Base-by-base conservation (phyloP, 64 coral and sea anemone species). In the Stichodactyla helianthus region DNA sequence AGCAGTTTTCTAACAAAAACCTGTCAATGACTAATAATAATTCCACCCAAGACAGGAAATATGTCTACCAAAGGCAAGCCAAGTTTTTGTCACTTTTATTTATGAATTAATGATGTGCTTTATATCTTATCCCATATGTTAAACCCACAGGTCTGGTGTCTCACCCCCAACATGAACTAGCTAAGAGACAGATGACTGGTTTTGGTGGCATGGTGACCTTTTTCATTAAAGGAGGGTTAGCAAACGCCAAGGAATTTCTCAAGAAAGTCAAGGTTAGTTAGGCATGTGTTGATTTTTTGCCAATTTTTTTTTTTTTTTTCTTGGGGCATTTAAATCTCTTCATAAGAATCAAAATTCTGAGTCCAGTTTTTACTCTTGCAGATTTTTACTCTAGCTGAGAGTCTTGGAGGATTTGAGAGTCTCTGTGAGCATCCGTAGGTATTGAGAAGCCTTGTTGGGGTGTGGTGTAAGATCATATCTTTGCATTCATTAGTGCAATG, bases 161-260 rank as follows among this genome's bases (percentile, higher is more conserved):
- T 19, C 93, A 95, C 53, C 97, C 97, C 1, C 97, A 99, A 52
- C 97, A 95, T 27, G 93, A 99, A 26, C 90, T 99, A 28, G 97
- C 97, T 14, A 99, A 99, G 53, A 92, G 71, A 54, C 97, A 99
- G 86, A 95, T 95, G 93, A 95, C 93, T 50, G 97, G 97, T 14
- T 99, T 95, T 86, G 93, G 97, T 83, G 97, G 97, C 51, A 99
- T 99, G 97, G 97, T 99, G 8, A 99, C 97, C 53, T 94, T 92
- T 10, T 99, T 88, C 85, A 99, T 99, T 60, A 99, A 95, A 71
- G 97, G 97, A 18, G 82, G 92, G 22, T 60, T 99, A 19, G 86
- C 92, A 23, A 95, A 85, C 62, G 86, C 97, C 23, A 90, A 82
- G 56, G 88, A 85, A 52, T 99, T 99, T 74, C 91, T 99, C 44